A percentile compares a stretch with the other conserved stretches of the same genome.
These are phyloP conservation scores for Cyprinodon diabolis DNA, from an alignment of 2,797 vertebrate genomes.

Conservation along the genomic window DNA sequence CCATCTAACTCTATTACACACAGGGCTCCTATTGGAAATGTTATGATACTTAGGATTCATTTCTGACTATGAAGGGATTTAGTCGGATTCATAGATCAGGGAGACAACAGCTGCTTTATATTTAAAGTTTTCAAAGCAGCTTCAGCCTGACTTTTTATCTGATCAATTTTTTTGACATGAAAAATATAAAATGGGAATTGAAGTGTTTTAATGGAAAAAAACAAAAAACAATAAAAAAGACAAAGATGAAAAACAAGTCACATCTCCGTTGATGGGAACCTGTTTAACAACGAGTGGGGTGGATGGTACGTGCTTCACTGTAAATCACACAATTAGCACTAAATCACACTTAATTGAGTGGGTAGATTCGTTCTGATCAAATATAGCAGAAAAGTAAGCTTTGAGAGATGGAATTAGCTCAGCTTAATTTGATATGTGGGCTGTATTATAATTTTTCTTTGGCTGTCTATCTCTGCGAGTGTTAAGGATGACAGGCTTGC, in stretches of 20 bases:
- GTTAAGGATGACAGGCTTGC: slow-evolving; percentile 61
- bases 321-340: slow-evolving; percentile 64
- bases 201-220: slow-evolving; percentile 22
- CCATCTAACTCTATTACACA: neutral
- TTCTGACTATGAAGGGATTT: neutral
- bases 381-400: slow-evolving; percentile 63
- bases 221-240: slow-evolving; percentile 24
- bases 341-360: slow-evolving; percentile 70
- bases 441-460: slow-evolving; percentile 67
- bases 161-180: neutral
- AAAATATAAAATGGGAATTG: neutral
- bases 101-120: neutral
- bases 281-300: slow-evolving; percentile 43
- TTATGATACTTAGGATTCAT: neutral
- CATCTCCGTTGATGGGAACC: slow-evolving; percentile 35
- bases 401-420: slow-evolving; percentile 62
- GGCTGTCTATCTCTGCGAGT: slow-evolving; percentile 62
- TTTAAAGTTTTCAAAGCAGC: neutral
- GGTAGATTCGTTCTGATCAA: slow-evolving; percentile 65
- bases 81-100: no score
- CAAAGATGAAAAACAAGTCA: slow-evolving; percentile 55
- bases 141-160: neutral
- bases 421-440: slow-evolving; percentile 69
- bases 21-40: neutral
- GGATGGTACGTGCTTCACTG: slow-evolving; percentile 45